Conservation (phyloP, 2,797 vertebrate genomes). For the Neoniphon sammara region DNA sequence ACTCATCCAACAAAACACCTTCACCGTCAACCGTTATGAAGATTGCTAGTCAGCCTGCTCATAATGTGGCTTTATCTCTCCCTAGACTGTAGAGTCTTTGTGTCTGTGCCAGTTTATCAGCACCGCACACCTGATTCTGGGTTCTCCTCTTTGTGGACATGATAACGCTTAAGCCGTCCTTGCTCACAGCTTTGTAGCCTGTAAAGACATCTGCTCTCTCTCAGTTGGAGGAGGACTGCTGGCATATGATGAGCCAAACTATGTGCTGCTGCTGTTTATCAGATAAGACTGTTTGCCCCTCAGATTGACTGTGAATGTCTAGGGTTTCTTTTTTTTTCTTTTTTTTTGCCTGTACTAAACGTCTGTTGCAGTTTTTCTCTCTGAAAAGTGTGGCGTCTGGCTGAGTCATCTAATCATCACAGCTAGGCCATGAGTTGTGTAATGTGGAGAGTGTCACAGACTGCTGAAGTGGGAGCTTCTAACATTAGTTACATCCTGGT, state of each 20-base stretch:
- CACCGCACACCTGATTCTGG: conserved; percentile 44
- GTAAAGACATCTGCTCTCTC: conserved; percentile 10
- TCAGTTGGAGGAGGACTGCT: conserved; percentile 12
- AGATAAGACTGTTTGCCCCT: conserved; percentile 4
- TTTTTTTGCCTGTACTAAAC: neutral
- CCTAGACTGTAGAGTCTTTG: conserved; percentile 23
- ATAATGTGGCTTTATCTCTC: conserved; percentile 40
- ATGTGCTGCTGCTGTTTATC: conserved; percentile 18
- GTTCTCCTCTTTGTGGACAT: neutral
- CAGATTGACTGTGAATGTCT: conserved; percentile 15
- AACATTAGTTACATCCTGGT: conserved; percentile 72
- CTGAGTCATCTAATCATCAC: conserved; percentile 58
- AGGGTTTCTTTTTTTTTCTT: conserved; percentile 29
- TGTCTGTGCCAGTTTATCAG: conserved; percentile 61
- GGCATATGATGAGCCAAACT: neutral
- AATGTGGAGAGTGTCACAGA: conserved; percentile 68
- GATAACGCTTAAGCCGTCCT: conserved; percentile 1
- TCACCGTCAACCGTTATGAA: neutral
- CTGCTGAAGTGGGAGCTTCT: conserved; percentile 77
- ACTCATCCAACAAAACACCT: too few relatives aligned
- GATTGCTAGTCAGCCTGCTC: conserved; percentile 3
- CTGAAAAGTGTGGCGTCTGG: conserved; percentile 36
- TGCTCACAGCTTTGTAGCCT: conserved; percentile 6
- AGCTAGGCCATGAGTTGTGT: conserved; percentile 48
- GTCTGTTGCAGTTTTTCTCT: conserved; percentile 8